Percentiles rank a stretch among this genome's conserved stretches.
These are phyloP conservation scores for Drosophila persimilis DNA, from an alignment of 1,140 invertebrate genomes.

Conservation along the genomic window DNA sequence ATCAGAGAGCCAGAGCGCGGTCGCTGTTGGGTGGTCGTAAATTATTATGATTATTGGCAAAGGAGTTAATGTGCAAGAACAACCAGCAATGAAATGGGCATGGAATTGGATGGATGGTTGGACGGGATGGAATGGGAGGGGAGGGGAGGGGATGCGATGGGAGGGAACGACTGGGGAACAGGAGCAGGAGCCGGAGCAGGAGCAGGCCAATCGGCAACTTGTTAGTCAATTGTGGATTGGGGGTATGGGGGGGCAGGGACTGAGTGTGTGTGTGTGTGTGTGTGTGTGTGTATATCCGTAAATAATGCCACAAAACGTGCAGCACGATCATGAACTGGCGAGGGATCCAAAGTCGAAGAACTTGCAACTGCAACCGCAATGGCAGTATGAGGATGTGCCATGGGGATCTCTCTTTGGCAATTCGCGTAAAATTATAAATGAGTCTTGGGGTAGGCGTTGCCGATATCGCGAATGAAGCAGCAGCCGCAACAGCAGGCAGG, in stretches of 20 bases:
- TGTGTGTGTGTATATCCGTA: slow-evolving; percentile 47
- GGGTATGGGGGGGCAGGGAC: neutral
- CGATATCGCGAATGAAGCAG: slow-evolving; percentile 66
- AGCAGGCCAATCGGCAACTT: slow-evolving; percentile 68
- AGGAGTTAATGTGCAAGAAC: slow-evolving; percentile 72
- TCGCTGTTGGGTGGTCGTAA: slow-evolving; percentile 72
- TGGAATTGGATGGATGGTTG: neutral
- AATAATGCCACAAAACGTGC: slow-evolving; percentile 73
- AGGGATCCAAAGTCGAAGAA: slow-evolving; percentile 3
- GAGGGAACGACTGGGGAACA: neutral
- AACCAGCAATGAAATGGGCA: slow-evolving; percentile 3
- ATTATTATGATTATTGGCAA: slow-evolving; percentile 76
- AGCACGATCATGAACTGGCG: slow-evolving; percentile 65
- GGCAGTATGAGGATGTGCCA: slow-evolving; percentile 1
- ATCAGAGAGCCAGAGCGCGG: neutral
- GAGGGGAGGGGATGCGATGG: too few species aligned
- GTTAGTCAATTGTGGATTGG: slow-evolving; percentile 46
- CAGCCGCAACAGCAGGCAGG: slow-evolving; percentile 21
- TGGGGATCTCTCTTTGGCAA: slow-evolving; percentile 39
- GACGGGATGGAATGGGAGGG: too few species aligned
- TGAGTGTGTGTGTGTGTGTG: neutral
- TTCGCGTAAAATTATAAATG: slow-evolving; percentile 74
- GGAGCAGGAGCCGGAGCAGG: slow-evolving; percentile 25
- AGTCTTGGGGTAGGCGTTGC: slow-evolving; percentile 68
- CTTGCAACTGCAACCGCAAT: slow-evolving; percentile 19